Evolutionary conservation across 2,797 vertebrate species (phyloP).

Genomic region (Hipposideros larvatus): DNA sequence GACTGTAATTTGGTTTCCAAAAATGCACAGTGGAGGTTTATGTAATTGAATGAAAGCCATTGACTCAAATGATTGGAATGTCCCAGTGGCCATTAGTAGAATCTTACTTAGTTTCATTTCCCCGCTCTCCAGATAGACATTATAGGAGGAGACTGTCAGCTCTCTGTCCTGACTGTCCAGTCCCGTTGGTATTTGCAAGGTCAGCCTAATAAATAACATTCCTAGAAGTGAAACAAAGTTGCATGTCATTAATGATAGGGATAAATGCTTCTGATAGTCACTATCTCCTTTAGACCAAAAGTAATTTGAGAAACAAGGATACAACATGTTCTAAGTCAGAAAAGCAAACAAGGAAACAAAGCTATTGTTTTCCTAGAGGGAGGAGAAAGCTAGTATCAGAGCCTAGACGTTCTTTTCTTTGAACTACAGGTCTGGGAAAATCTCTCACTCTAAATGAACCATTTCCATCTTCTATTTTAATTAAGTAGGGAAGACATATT

Average conservation of each 20-base stretch:
- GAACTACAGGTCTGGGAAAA: neutral
- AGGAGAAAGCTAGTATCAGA: neutral
- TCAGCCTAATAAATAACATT: conserved; percentile 7
- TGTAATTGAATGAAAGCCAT: conserved; percentile 4
- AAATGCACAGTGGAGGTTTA: neutral
- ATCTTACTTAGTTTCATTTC: neutral
- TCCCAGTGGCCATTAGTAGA: conserved; percentile 9
- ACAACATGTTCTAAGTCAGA: neutral
- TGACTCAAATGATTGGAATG: conserved; percentile 37
- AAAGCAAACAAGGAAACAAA: neutral
- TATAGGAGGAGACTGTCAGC: neutral
- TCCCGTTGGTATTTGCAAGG: neutral
- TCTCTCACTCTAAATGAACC: neutral
- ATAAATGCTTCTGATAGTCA: neutral
- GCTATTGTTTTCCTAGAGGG: neutral
- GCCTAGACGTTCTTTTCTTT: neutral
- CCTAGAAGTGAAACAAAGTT: conserved; percentile 36
- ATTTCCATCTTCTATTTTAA: neutral
- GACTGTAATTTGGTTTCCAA: conserved; percentile 6
- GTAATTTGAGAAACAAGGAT: neutral
- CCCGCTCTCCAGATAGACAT: neutral
- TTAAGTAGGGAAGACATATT: neutral
- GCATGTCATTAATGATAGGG: neutral
- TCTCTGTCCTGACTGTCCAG: neutral
- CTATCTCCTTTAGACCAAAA: neutral